Evolutionary conservation across 2,797 vertebrate genomes (phyloP), one percentile per base, ranked within the genome.

Genomic region (Chrosomus eos): DNA sequence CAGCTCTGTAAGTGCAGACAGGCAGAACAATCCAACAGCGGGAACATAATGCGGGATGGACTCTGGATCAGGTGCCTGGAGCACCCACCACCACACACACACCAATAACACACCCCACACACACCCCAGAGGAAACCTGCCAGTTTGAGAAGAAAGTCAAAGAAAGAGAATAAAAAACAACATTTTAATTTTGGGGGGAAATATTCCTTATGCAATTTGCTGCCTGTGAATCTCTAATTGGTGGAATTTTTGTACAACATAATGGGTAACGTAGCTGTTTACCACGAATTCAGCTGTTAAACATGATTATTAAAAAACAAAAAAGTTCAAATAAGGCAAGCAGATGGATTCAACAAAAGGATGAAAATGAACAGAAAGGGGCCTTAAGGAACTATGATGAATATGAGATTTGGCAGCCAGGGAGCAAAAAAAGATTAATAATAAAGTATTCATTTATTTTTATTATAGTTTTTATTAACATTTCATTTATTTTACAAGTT

Each of bases 1-100:
- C 85, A 99, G 96, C 91, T 99, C 98, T 89, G 97, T 94, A 78
- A 99, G 88, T 1, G 97, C 97, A 0, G 97, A 96, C 81, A 99
- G 82, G 62, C 95, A 96, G 89, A 99, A 99, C 66, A 97, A 71
- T 87, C 95, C 90, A 80, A 99, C 98, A 76, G 96, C 97, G 6
- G 95, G 91, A 80, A 94, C 91, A 55, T 99, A 99, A 91, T 97
- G 93, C 28, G 98, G 97, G 88, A 98, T 88, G 0, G 91, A 86
- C 68, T 92, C 89, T 33, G 96, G 94, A 87, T 98, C 94, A 1
- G 98, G 97, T 28, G 95, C 93, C 92, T 98, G 96, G 73, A 99
- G 95, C 86, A 98, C 90, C 91, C 94, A 94, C 64, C 98, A 91
- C 98, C 98, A 99, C 87, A 99, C 92, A 91, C 94, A 95, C 81